These are phyloP conservation scores for Stigmatopora argus DNA, from an alignment of 2,113 vertebrate species.

Conservation along the genomic window DNA sequence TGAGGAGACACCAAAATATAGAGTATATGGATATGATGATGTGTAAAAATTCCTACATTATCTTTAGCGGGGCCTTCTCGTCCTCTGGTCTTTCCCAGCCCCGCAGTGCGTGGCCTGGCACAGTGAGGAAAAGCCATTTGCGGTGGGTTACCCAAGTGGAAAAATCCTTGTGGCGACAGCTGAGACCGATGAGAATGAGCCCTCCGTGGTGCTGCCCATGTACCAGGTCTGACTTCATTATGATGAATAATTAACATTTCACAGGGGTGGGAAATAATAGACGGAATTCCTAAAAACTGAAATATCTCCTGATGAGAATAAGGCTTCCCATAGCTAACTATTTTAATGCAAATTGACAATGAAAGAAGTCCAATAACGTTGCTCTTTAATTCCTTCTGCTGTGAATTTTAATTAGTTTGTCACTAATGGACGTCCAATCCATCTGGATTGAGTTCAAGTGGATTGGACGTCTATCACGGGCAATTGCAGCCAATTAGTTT, in stretches of 20 bases:
- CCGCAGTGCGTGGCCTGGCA: constrained; percentile 75
- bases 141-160: constrained; percentile 71
- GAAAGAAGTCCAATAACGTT: too few species aligned
- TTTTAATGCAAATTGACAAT: too few species aligned
- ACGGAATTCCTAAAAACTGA: not conserved
- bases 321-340: not conserved
- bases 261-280: not conserved
- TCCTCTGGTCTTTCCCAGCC: constrained; percentile 40
- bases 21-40: not conserved
- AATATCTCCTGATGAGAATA: not conserved
- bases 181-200: constrained; percentile 58
- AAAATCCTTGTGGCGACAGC: constrained; percentile 68
- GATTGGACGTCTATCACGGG: too few species aligned
- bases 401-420: too few species aligned
- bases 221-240: constrained; percentile 64
- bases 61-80: not conserved
- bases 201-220: constrained; percentile 62
- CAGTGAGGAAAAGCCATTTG: constrained; percentile 71
- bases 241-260: not conserved
- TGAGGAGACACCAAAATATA: constrained; percentile 30
- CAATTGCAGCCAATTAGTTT: too few species aligned
- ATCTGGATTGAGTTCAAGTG: too few species aligned
- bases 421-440: too few species aligned
- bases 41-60: not conserved
- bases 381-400: too few species aligned